Evolutionary conservation across 92 coral and sea anemone genomes (phyloP).

Genomic region (Palythoa caribaeorum): DNA sequence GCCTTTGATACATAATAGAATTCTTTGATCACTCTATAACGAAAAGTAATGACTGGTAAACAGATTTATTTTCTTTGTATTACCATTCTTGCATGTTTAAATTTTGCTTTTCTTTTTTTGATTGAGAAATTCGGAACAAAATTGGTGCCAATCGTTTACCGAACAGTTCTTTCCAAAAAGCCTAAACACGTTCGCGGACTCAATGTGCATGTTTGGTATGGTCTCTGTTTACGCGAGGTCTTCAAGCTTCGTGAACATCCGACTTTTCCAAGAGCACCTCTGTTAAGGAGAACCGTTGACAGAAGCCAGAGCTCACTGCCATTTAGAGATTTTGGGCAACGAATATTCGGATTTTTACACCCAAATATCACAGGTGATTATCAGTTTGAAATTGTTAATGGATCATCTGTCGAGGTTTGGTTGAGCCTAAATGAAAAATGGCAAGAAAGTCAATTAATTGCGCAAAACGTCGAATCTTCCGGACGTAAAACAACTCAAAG

Average conservation of each 20-base stretch:
- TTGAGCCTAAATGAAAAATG: constrained; percentile 26
- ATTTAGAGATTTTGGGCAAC: constrained; percentile 14
- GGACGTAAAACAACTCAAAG: background rate
- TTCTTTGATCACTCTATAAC: background rate
- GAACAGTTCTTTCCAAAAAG: constrained; percentile 1
- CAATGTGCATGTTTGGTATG: constrained; percentile 33
- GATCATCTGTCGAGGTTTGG: constrained; percentile 33
- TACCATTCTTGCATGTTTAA: constrained; percentile 19
- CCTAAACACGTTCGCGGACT: constrained; percentile 25
- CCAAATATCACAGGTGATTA: constrained; percentile 32
- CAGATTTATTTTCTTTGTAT: constrained; percentile 38
- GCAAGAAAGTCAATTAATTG: constrained; percentile 25
- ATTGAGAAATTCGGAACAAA: constrained; percentile 12
- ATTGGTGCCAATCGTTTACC: background rate
- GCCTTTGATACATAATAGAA: background rate
- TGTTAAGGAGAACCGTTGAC: constrained; percentile 18
- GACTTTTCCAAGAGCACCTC: constrained; percentile 32
- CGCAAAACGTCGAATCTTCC: constrained; percentile 1
- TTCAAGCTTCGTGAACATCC: constrained; percentile 21
- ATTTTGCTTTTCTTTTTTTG: constrained; percentile 13
- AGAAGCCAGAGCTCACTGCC: constrained; percentile 30
- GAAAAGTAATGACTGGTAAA: constrained; percentile 19
- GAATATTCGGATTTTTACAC: constrained; percentile 34
- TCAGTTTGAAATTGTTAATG: constrained; percentile 13
- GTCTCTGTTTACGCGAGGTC: constrained; percentile 6